phyloP scores from a whole-genome alignment of 2,888 invertebrate species.

The Gymnoscelis rufifasciata region DNA sequence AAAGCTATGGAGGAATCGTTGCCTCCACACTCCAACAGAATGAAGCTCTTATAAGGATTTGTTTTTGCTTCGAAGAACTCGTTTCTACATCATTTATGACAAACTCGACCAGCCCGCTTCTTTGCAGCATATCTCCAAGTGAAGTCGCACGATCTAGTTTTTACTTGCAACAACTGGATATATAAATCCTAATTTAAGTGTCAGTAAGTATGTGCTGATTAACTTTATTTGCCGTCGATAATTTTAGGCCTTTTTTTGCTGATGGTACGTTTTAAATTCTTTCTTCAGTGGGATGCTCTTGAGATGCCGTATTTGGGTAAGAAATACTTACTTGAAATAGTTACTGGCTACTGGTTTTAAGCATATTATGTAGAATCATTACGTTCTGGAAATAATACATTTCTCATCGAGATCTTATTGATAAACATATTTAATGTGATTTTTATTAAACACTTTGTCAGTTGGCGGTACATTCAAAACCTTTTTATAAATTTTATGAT shows the following conservation, averaged over 20 bases:
- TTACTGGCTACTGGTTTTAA: slow-evolving; percentile 39
- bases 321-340: slow-evolving; percentile 51
- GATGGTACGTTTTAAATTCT: slow-evolving; percentile 52
- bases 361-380: slow-evolving; percentile 56
- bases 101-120: slow-evolving; percentile 28
- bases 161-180: slow-evolving; percentile 37
- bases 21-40: slow-evolving; percentile 19
- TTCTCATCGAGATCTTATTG: neutral
- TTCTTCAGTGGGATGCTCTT: slow-evolving; percentile 29
- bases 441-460: too few relatives aligned
- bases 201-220: slow-evolving; percentile 49
- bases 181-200: slow-evolving; percentile 52
- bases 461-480: too few relatives aligned
- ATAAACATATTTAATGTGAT: slow-evolving; percentile 10
- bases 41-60: slow-evolving; percentile 28
- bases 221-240: slow-evolving; percentile 51
- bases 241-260: slow-evolving; percentile 50
- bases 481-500: slow-evolving; percentile 3
- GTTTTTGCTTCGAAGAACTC: slow-evolving; percentile 29
- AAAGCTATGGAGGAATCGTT: slow-evolving; percentile 7
- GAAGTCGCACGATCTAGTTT: slow-evolving; percentile 39
- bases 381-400: slow-evolving; percentile 54
- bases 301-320: slow-evolving; percentile 50
- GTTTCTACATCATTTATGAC: slow-evolving; percentile 18
- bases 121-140: slow-evolving; percentile 27